Evolutionary conservation across 2,113 vertebrate genomes (phyloP), one percentile per base, ranked within the genome.

Genomic region (Larimichthys polyactis): DNA sequence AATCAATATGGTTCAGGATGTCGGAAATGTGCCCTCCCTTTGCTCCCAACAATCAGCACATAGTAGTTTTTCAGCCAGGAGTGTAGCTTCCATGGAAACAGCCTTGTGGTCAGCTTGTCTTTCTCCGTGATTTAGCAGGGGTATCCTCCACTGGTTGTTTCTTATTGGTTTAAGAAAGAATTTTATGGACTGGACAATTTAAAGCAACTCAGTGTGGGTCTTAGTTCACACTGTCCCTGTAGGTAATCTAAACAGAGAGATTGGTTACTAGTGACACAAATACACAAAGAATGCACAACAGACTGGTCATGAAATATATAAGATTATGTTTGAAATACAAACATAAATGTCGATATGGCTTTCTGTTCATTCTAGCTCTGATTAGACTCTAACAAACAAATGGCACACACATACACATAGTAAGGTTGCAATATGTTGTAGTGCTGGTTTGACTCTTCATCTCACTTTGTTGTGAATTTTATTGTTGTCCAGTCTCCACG

Each of bases 31-130:
- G 46, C 22, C 59, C 66, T 69, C 58, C 36, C 32, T 75, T 75
- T 81, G 55, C 83, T 79, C 75, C 75, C 59, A 51, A 59, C 79
- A 88, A 78, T 78, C 72, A 81, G 74, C 71, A 76, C 70, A 73
- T 82, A 91, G 93, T 91, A 94, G 94, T 96, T 96, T 87, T 94
- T 94, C 91, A 90, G 88, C 68, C 46, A 82, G 87, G 86, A 85
- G 82, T 89, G 85, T 75, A 62, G 87, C 78, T 80, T 73, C 93
- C 92, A 90, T 93, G 92, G 92, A 76, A 80, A 93, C 85, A 27
- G 81, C 85, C 89, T 87, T 90, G 78, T 83, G 85, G 78, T 86
- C 78, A 57, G 78, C 73, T 71, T 90, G 84, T 90, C 83, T 87
- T 77, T 60, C 71, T 75, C 60, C 2, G 73, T 93, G 89, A 92